phyloP scores from a whole-genome alignment of 2,797 vertebrate genomes.

The Oceanodroma leucorhoa region DNA sequence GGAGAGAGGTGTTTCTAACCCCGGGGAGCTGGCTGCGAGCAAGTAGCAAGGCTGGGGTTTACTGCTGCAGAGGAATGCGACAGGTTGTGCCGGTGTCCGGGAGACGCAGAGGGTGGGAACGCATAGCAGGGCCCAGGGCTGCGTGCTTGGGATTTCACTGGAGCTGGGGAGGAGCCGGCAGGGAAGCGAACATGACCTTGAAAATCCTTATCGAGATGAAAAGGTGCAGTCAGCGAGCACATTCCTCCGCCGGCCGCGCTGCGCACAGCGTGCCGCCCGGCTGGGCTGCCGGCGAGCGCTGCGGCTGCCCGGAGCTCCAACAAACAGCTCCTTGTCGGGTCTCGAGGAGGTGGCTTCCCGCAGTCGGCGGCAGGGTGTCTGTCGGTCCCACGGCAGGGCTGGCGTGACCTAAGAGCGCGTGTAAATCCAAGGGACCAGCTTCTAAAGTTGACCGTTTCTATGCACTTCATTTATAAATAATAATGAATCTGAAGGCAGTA shows the following conservation, averaged over 20 bases:
- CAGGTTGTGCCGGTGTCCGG: slow-evolving; percentile 71
- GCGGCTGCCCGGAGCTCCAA: neutral
- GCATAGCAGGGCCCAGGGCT: slow-evolving; percentile 69
- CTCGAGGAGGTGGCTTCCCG: neutral
- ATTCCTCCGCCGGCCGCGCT: neutral
- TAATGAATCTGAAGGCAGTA: neutral
- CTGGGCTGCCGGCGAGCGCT: neutral
- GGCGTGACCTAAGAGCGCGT: fast-evolving
- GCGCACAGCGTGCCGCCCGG: neutral
- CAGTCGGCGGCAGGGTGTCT: fast-evolving
- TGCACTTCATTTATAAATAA: neutral
- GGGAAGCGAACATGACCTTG: slow-evolving; percentile 71
- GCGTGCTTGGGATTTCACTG: slow-evolving; percentile 80
- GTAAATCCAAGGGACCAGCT: neutral
- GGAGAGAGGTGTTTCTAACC: neutral
- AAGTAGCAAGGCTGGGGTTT: neutral
- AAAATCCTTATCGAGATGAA: slow-evolving; percentile 50
- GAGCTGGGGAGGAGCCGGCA: slow-evolving; percentile 60
- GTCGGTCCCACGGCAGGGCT: fast-evolving
- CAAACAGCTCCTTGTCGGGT: neutral
- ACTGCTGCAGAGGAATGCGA: slow-evolving; percentile 58
- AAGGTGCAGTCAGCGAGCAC: slow-evolving; percentile 45
- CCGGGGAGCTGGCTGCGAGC: neutral
- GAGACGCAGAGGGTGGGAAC: slow-evolving; percentile 70
- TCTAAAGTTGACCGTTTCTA: fast-evolving